Evolutionary conservation across 2,797 vertebrate genomes (phyloP), one percentile per base, ranked within the genome.

Genomic region (Bovichtus diacanthus): DNA sequence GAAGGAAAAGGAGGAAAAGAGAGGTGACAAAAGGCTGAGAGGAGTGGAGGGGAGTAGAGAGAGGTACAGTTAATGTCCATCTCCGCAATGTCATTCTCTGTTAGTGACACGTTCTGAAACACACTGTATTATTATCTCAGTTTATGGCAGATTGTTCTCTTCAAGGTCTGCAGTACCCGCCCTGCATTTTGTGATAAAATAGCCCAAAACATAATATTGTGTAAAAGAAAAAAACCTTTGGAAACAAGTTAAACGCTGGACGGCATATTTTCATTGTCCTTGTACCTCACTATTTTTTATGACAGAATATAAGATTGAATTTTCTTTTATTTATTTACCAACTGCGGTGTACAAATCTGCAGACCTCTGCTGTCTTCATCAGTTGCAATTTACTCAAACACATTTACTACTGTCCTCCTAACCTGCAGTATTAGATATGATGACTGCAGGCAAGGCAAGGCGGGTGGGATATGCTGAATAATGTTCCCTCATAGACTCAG

Each of bases 391-490:
- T 50, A 16, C 41, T 68, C 31, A 55, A n/a, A 68, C 15, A 47
- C 29, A 34, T 25, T 69, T 41, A 58, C 44, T 41, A 5, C 58
- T 66, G 68, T 66, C 69, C 43, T 16, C 59, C 63, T 34, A 25
- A 74, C 23, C 50, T 12, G 31, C 61, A 47, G 8, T 31, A 49
- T 36, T 5, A 51, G 38, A 73, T 69, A 27, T 47, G 62, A 71
- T 49, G 36, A 72, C 77, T 46, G 41, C 41, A 64, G 56, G 55
- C 15, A 6, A 67, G 47, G 11, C 18, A 10, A 43, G 67, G 68
- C 63, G 43, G 56, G 61, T 49, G 41, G 18, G 66, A 68, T 62
- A 75, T 55, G 54, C 54, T 76, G 67, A 78, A 76, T 65, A 74
- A 81, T 67, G 58, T 54, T 43, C 41, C 59, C 47, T 43, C 60